phyloP scores from a whole-genome alignment of 2,888 invertebrate species.

The Cataglyphis albicans region DNA sequence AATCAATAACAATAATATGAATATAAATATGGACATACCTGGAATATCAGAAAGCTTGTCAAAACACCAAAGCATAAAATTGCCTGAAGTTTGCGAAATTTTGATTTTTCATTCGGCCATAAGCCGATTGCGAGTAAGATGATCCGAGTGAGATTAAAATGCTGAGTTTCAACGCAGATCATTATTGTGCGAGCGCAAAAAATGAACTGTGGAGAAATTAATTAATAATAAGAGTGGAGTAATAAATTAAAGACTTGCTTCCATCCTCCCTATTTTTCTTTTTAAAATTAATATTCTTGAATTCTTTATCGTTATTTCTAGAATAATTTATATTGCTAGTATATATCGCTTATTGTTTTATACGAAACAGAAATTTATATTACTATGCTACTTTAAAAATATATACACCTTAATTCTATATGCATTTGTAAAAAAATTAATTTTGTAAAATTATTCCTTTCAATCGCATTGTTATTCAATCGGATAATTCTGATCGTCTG shows the following conservation, averaged over 20 bases:
- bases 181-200: not conserved
- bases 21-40: not conserved
- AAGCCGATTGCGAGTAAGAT: not conserved
- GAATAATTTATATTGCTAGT: no score
- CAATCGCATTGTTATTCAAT: no score
- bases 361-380: no score
- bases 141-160: not conserved
- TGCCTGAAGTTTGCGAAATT: not conserved
- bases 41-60: not conserved
- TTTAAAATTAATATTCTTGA: not conserved
- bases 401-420: no score
- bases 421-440: no score
- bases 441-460: no score
- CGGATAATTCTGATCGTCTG: no score
- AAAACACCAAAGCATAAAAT: not conserved
- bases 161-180: not conserved
- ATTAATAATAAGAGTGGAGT: no score
- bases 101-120: constrained; percentile 11
- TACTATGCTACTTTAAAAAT: no score
- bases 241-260: not conserved
- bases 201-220: not conserved
- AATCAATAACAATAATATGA: not conserved
- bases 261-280: no score
- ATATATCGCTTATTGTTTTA: no score
- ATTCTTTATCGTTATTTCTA: no score